These are phyloP conservation scores for Cricetomys ansorgei DNA, from an alignment of 2,113 vertebrate genomes.

Conservation along the genomic window DNA sequence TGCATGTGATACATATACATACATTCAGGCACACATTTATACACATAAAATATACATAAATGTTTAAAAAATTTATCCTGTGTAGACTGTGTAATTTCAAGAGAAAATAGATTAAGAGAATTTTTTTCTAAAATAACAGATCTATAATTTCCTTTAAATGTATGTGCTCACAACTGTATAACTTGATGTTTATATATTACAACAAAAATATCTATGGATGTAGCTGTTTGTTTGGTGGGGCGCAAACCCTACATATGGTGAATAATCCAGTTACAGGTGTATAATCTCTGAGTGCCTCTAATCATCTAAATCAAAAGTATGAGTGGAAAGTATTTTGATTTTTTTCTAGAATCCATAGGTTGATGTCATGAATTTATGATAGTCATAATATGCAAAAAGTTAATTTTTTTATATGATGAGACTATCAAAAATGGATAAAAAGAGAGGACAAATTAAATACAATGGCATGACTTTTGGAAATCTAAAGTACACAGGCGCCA, in stretches of 20 bases:
- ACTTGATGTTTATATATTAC: background rate
- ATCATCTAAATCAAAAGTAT: background rate
- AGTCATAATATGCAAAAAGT: background rate
- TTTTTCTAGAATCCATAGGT: background rate
- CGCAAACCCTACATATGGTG: fast-evolving
- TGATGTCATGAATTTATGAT: background rate
- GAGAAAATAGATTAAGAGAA: background rate
- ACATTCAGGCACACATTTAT: no score
- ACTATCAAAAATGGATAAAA: background rate
- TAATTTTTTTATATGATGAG: background rate
- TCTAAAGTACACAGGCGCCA: background rate
- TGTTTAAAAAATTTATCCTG: background rate
- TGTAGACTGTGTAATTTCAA: background rate
- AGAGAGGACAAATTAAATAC: background rate
- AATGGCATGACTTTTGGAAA: background rate
- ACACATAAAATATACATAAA: background rate
- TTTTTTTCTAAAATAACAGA: background rate
- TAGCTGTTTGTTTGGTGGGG: no score
- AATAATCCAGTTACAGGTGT: background rate
- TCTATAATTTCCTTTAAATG: background rate
- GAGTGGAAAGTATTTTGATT: background rate
- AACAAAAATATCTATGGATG: background rate
- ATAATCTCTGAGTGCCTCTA: background rate
- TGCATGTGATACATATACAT: background rate
- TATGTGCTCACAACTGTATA: background rate